Conservation (phyloP, 1,140 invertebrate genomes). For the Drosophila navojoa region DNA sequence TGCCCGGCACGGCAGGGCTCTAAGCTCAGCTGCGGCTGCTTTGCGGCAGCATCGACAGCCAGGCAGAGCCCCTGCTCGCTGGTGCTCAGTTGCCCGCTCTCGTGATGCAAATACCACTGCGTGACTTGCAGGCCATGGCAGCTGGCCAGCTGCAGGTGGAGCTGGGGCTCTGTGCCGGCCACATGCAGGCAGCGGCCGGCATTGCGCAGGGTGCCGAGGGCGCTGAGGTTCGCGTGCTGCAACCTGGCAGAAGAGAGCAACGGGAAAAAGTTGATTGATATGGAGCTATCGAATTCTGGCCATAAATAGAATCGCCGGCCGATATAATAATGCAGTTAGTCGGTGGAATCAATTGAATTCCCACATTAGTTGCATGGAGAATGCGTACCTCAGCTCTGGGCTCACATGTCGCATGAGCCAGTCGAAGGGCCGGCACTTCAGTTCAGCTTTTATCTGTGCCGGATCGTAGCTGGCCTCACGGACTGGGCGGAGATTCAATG, state of each 20-base stretch:
- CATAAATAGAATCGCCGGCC: neutral
- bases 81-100: conserved; percentile 49
- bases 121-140: conserved; percentile 59
- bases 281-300: neutral
- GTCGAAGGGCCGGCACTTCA: conserved; percentile 93
- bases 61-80: conserved; percentile 33
- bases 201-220: conserved; percentile 57
- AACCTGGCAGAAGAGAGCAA: conserved; percentile 39
- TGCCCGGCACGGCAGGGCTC: conserved; percentile 18
- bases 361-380: conserved; percentile 24
- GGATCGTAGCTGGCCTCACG: conserved; percentile 4
- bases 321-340: neutral
- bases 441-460: conserved; percentile 87
- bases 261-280: neutral
- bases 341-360: neutral
- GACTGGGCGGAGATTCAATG: conserved; percentile 46
- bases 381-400: conserved; percentile 65
- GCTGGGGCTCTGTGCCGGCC: neutral
- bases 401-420: conserved; percentile 95
- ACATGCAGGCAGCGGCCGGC: conserved; percentile 63
- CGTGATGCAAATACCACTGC: conserved; percentile 59
- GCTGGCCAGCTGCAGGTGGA: conserved; percentile 41
- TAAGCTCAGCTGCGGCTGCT: conserved; percentile 7
- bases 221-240: conserved; percentile 55
- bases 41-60: neutral